Evolutionary conservation across 2,113 vertebrate species (phyloP), one percentile per base, ranked within the genome.

Genomic region (Baryphthengus martii): DNA sequence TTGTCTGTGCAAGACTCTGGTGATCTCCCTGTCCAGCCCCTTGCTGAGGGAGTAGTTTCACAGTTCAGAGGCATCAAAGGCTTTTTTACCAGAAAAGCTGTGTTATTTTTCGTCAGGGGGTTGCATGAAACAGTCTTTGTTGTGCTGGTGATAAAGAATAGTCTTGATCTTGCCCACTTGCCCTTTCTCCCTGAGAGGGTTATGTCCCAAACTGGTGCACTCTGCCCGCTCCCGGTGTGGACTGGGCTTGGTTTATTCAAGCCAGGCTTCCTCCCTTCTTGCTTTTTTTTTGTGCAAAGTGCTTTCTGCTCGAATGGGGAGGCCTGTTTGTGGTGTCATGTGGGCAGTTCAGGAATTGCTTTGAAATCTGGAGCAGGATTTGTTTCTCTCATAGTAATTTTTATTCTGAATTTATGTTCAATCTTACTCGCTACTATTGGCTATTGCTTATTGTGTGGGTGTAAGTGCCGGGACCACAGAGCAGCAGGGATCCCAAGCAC

Each of bases 201-300:
- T 68, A 4, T 39, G 42, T 82, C 79, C 61, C 24, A 49, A 23
- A 53, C 40, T 2, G 1, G 25, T 40, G 66, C 52, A 17, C 40
- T 59, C 35, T 75, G 31, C 74, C 39, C 4, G 7, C 9, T 85
- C 45, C 26, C 7, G 0, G 0, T n/a, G 13, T 7, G 21, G 49
- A 19, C 66, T 77, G 55, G 0, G 0, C 58, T 47, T 75, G 10
- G 11, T 68, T 89, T 89, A 33, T 88, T 79, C 40, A 50, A 58
- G 31, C 53, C 37, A 49, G 33, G 28, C 66, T 56, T 82, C 58
- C 39, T 85, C 21, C 37, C 1, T 6, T 66, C 39, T 70, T 29
- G 26, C 26, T 55, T 77, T 87, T n/a, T n/a, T 66, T 81, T 28
- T 81, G 39, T 68, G 52, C 2, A 1, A 29, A 70, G 59, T 45